A percentile compares a stretch with the other conserved stretches of the same genome.
These are phyloP conservation scores for Augochlora pura DNA, from an alignment of 1,140 invertebrate species.

Conservation along the genomic window DNA sequence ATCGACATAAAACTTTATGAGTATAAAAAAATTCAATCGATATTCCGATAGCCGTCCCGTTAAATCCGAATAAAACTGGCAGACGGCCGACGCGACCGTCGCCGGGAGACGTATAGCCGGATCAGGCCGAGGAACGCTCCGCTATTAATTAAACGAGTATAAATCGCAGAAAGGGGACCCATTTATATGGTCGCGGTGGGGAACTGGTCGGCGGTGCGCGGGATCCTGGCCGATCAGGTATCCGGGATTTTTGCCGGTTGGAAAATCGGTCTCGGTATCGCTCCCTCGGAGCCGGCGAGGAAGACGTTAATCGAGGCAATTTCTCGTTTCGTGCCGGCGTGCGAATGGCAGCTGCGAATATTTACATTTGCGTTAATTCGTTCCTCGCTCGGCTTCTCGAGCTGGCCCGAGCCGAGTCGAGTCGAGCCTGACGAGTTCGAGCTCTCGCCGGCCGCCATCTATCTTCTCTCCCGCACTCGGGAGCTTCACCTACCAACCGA, in stretches of 20 bases:
- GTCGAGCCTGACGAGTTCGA: neutral
- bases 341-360: slow-evolving; percentile 31
- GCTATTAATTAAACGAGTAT: slow-evolving; percentile 14
- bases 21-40: slow-evolving; percentile 26
- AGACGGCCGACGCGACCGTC: neutral
- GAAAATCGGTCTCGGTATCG: neutral
- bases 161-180: neutral
- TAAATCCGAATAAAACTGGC: slow-evolving; percentile 19
- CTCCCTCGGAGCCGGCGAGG: neutral
- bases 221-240: slow-evolving; percentile 1
- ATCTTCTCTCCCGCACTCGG: slow-evolving; percentile 38
- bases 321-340: slow-evolving; percentile 25
- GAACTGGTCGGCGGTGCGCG: neutral
- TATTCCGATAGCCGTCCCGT: neutral
- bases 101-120: neutral
- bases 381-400: neutral
- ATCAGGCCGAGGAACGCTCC: neutral
- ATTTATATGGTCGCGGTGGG: neutral
- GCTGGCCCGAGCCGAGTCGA: neutral
- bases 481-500: slow-evolving; percentile 58
- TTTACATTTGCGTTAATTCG: slow-evolving; percentile 35
- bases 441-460: slow-evolving; percentile 22
- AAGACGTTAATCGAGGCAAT: slow-evolving; percentile 42
- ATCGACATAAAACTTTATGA: slow-evolving; percentile 27
- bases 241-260: slow-evolving; percentile 7